Evolutionary conservation across 2,888 invertebrate species (phyloP).

Genomic region (Polyommatus iphigenia): DNA sequence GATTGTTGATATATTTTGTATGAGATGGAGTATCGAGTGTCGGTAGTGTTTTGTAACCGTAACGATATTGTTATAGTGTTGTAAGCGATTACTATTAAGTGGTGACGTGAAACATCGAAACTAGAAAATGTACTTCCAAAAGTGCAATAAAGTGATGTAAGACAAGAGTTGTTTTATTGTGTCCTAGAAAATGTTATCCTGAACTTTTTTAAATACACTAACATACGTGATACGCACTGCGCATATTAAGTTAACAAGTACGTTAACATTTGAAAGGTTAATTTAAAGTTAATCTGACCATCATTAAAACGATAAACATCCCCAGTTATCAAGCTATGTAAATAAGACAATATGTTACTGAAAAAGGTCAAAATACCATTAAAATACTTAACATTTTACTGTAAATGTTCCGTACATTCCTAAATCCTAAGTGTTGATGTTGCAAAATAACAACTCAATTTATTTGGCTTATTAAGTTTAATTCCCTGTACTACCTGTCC

Average conservation of each 20-base stretch:
- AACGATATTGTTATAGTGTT: slow-evolving; percentile 29
- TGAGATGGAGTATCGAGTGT: neutral
- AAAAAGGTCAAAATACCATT: neutral
- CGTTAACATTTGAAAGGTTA: too few relatives aligned
- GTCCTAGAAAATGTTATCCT: neutral
- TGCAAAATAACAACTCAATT: neutral
- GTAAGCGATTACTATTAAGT: slow-evolving; percentile 39
- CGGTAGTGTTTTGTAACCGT: slow-evolving; percentile 27
- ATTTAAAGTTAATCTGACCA: neutral
- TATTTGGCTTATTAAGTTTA: neutral
- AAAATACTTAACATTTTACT: neutral
- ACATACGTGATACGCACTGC: too few relatives aligned
- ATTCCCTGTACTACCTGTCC: neutral
- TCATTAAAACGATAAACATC: neutral
- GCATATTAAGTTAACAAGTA: too few relatives aligned
- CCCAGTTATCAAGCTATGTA: neutral
- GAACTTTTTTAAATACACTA: too few relatives aligned
- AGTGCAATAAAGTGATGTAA: slow-evolving; percentile 75
- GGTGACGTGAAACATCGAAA: slow-evolving; percentile 60
- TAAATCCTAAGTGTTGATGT: neutral
- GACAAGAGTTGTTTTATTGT: slow-evolving; percentile 34
- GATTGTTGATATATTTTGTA: slow-evolving; percentile 27
- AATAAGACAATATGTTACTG: neutral
- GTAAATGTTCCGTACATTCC: neutral
- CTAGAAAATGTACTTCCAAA: slow-evolving; percentile 76